Evolutionary conservation across 2,888 invertebrate genomes (phyloP).

Genomic region (Ornithoptera priamus): DNA sequence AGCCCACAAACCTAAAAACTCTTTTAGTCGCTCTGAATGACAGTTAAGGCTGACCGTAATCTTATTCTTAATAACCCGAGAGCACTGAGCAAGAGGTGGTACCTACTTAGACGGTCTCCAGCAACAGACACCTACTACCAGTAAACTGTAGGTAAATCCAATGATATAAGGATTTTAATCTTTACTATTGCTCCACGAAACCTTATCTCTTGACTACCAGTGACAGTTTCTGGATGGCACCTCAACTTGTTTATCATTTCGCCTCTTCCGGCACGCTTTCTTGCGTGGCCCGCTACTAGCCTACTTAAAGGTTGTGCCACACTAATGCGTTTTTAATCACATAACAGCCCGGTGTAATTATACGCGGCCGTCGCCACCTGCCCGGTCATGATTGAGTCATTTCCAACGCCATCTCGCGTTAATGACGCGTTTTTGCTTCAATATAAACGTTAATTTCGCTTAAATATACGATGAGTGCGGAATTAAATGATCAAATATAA

Average conservation of each 20-base stretch:
- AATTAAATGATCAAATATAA: constrained; percentile 23
- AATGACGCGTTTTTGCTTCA: constrained; percentile 44
- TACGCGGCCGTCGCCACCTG: constrained; percentile 40
- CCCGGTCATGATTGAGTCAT: constrained; percentile 45
- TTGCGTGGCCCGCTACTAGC: constrained; percentile 12
- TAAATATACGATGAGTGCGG: constrained; percentile 35
- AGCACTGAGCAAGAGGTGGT: no score
- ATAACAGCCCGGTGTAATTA: constrained; percentile 45
- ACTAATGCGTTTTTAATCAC: constrained; percentile 60
- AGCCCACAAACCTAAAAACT: no score
- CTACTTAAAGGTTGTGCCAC: constrained; percentile 26
- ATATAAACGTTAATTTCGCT: constrained; percentile 36
- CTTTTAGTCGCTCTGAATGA: no score
- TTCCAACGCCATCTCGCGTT: constrained; percentile 38
- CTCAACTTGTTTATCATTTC: constrained; percentile 18
- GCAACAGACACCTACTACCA: no score
- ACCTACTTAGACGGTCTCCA: no score
- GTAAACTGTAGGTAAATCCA: no score
- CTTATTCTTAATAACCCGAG: no score
- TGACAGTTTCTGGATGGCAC: not conserved
- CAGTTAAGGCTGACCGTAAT: no score
- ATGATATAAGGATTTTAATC: not conserved
- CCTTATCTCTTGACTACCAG: not conserved
- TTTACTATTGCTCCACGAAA: not conserved
- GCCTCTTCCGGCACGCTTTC: constrained; percentile 21